Evolutionary conservation across 2,113 vertebrate genomes (phyloP).

Genomic region (Callocephalon fimbriatum): DNA sequence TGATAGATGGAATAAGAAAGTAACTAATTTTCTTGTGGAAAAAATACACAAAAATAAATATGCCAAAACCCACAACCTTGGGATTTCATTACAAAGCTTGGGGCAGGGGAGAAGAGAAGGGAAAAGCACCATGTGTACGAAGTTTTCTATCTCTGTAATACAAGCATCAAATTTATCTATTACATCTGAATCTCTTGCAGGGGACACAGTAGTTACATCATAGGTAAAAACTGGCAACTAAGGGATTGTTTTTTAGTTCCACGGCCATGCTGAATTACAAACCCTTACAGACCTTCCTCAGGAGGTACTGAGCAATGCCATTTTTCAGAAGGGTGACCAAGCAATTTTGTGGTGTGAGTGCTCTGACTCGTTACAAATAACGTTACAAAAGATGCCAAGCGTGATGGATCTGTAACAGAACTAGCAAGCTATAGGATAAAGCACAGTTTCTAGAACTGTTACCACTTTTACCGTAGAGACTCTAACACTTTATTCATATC

Average conservation of each 20-base stretch:
- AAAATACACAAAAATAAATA: neutral
- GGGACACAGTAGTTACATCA: neutral
- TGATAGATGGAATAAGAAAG: neutral
- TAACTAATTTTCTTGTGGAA: neutral
- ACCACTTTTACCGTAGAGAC: neutral
- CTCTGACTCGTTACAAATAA: neutral
- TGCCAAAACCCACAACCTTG: neutral
- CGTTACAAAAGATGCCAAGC: neutral
- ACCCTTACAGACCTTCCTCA: neutral
- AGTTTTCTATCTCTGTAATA: neutral
- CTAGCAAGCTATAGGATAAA: neutral
- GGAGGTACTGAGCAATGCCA: neutral
- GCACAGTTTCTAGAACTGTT: neutral
- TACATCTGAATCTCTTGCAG: neutral
- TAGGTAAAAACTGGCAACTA: neutral
- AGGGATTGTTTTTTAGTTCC: neutral
- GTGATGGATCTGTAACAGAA: neutral
- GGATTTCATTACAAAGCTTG: neutral
- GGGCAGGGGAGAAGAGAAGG: fast-evolving
- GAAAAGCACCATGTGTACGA: neutral
- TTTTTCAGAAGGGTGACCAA: neutral
- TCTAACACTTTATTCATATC: neutral
- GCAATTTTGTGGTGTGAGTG: neutral
- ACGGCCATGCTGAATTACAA: neutral
- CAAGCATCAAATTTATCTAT: neutral